phyloP scores from a whole-genome alignment of 2,113 vertebrate genomes.

The Dendrocopos noguchii region DNA sequence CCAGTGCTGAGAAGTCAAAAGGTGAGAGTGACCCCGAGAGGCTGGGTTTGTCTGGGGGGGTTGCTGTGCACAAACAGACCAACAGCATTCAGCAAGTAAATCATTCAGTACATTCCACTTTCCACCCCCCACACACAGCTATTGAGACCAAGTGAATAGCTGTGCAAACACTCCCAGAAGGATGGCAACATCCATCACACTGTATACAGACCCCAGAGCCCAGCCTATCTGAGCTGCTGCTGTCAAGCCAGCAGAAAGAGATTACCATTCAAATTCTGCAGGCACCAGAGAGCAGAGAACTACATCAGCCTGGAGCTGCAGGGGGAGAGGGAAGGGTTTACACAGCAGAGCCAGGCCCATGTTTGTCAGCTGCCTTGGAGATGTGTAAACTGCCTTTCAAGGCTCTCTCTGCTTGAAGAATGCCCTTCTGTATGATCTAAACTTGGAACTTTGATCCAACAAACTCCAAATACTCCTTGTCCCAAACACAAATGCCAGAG shows the following conservation, averaged over 20 bases:
- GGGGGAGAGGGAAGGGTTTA: not conserved
- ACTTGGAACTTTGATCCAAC: not conserved
- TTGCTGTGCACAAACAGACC: slow-evolving; percentile 9
- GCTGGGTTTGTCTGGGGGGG: not conserved
- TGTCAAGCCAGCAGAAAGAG: not conserved
- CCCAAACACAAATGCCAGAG: not conserved
- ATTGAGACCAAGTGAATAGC: slow-evolving; percentile 51
- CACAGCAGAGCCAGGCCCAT: not conserved
- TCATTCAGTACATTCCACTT: slow-evolving; percentile 33
- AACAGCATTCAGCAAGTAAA: slow-evolving; percentile 35
- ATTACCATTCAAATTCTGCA: slow-evolving; percentile 7
- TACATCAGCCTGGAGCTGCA: not conserved
- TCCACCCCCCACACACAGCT: slow-evolving; percentile 16
- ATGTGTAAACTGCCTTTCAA: not conserved
- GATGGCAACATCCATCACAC: slow-evolving; percentile 49
- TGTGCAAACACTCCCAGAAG: slow-evolving; percentile 35
- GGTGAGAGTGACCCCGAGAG: not conserved
- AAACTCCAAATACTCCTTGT: not conserved
- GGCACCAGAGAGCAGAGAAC: not conserved
- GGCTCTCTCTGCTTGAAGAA: not conserved
- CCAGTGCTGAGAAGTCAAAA: not conserved
- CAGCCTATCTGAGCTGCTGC: slow-evolving; percentile 3
- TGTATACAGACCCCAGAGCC: not conserved
- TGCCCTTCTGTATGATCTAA: not conserved
- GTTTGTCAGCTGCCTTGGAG: not conserved